These are phyloP conservation scores for Stenodera caucasica DNA, from an alignment of 2,888 invertebrate genomes.

Conservation along the genomic window DNA sequence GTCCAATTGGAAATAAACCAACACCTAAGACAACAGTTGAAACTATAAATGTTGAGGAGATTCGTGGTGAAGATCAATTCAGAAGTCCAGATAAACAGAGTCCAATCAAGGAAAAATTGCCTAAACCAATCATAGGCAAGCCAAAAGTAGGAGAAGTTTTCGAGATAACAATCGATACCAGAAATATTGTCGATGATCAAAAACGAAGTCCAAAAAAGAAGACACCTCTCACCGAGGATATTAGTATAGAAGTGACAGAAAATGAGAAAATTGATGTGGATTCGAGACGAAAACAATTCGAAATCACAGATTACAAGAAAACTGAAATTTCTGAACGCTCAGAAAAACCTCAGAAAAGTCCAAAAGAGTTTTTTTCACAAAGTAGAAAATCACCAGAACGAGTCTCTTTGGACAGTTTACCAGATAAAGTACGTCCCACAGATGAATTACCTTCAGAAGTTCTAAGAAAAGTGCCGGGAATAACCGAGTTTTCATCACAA, in stretches of 20 bases:
- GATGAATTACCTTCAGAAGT: neutral
- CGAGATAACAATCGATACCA: neutral
- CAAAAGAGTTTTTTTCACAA: constrained; percentile 29
- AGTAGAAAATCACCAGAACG: constrained; percentile 1
- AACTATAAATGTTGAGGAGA: neutral
- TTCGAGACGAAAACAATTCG: neutral
- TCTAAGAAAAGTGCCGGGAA: neutral
- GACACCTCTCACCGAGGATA: neutral
- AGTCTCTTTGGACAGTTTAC: neutral
- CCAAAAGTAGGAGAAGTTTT: neutral
- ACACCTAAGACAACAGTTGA: neutral
- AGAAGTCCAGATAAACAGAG: neutral
- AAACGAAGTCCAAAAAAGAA: constrained; percentile 11
- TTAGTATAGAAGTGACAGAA: neutral
- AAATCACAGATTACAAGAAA: neutral
- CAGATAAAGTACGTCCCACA: neutral
- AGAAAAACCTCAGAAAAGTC: neutral
- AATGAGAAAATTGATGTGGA: neutral
- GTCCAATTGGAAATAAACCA: constrained; percentile 19
- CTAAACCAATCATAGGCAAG: neutral
- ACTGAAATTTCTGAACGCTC: neutral
- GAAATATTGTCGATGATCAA: neutral
- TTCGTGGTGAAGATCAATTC: neutral
- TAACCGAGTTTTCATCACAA: neutral
- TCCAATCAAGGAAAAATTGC: neutral